A percentile compares a stretch with the other conserved stretches of the same genome.
Conservation (phyloP, 37 sponge, comb jelly and placozoan species). For the Halisarca cf. caerulea region DNA sequence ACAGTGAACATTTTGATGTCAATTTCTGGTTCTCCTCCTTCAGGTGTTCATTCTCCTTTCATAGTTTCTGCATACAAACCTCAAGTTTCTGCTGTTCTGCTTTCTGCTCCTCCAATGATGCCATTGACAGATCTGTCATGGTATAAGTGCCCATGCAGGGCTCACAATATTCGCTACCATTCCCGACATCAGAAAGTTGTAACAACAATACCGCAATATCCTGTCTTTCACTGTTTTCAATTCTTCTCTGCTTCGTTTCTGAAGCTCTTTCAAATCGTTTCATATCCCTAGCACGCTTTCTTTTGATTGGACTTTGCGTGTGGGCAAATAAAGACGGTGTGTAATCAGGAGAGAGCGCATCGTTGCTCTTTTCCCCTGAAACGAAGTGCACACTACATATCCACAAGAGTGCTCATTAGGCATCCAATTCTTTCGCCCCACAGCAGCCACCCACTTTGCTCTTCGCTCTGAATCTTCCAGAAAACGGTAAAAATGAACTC, state of each 20-base stretch:
- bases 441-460: constrained; percentile 45
- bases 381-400: constrained; percentile 57
- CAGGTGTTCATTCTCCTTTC: no score
- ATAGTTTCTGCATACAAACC: no score
- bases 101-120: no score
- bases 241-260: constrained; percentile 28
- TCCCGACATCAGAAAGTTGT: constrained; percentile 26
- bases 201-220: constrained; percentile 8
- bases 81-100: no score
- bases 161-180: constrained; percentile 6
- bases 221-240: constrained; percentile 1
- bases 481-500: constrained; percentile 45
- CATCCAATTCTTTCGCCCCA: constrained; percentile 40
- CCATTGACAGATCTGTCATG: no score
- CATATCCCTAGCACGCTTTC: constrained; percentile 21
- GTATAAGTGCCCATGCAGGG: not conserved
- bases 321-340: constrained; percentile 50
- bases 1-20: no score
- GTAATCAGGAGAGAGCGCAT: constrained; percentile 63
- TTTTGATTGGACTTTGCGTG: constrained; percentile 37
- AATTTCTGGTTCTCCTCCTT: no score
- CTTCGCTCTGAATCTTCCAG: constrained; percentile 28
- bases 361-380: constrained; percentile 45
- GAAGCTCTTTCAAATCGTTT: constrained; percentile 17
- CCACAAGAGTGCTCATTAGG: constrained; percentile 49